Conservation (phyloP, 2,797 vertebrate genomes). For the Thunnus albacares region DNA sequence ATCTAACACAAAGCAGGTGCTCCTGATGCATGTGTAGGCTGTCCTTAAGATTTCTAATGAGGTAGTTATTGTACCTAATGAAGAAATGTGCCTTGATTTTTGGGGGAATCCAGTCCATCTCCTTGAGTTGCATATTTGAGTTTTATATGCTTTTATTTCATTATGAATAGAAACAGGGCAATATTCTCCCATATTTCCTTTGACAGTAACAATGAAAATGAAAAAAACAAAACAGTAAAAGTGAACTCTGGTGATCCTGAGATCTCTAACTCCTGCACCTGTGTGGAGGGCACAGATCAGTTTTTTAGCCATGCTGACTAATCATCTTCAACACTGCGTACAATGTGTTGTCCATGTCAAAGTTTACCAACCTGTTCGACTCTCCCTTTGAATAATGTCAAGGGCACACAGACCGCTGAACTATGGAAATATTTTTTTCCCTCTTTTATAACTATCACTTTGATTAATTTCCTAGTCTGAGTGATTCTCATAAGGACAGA, state of each 20-base stretch:
- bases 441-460: constrained; percentile 23
- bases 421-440: neutral
- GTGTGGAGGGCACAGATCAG: neutral
- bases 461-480: constrained; percentile 49
- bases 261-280: neutral
- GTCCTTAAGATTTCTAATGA: neutral
- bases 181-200: too few species aligned
- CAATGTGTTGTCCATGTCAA: constrained; percentile 87
- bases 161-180: too few species aligned
- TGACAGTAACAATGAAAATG: too few species aligned
- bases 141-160: too few species aligned
- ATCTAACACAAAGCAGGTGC: neutral
- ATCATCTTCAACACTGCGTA: constrained; percentile 87
- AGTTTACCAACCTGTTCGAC: constrained; percentile 85
- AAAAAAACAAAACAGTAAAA: neutral
- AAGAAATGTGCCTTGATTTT: too few species aligned
- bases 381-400: constrained; percentile 73
- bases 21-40: too few species aligned
- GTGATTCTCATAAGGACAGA: constrained; percentile 9
- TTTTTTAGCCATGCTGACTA: constrained; percentile 48
- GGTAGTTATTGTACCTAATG: too few species aligned
- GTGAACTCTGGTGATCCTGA: neutral
- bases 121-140: too few species aligned
- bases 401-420: constrained; percentile 16
- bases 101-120: too few species aligned